Percentiles rank a stretch among this genome's conserved stretches.
phyloP scores from a whole-genome alignment of 1,140 invertebrate genomes.

The Marisa cornuarietis region DNA sequence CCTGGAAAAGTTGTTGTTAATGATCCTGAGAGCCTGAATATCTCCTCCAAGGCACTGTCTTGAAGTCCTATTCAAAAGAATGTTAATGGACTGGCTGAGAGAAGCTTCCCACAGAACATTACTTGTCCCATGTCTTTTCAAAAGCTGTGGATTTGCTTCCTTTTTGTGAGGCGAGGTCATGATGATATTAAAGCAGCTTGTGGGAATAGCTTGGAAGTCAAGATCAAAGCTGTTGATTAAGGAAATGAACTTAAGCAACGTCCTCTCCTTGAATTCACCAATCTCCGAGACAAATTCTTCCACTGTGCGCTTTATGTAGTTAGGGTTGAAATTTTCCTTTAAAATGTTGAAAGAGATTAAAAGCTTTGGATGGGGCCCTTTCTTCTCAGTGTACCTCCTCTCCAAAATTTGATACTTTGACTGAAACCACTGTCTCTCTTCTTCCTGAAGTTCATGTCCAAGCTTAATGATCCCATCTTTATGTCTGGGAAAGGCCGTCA shows the following conservation, averaged over 20 bases:
- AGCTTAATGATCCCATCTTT: conserved; percentile 21
- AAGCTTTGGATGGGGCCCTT: conserved; percentile 37
- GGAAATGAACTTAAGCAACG: conserved; percentile 39
- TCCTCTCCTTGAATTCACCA: conserved; percentile 24
- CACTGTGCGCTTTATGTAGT: conserved; percentile 38
- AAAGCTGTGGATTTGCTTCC: background rate
- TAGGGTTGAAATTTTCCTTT: conserved; percentile 42
- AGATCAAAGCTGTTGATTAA: conserved; percentile 44
- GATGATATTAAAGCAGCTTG: conserved; percentile 36
- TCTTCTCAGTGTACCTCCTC: conserved; percentile 24
- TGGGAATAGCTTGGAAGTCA: conserved; percentile 33
- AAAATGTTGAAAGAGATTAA: conserved; percentile 48
- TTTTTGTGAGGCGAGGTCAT: conserved; percentile 15
- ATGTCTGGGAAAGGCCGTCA: conserved; percentile 16
- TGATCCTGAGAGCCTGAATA: conserved; percentile 29
- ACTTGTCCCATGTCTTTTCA: background rate
- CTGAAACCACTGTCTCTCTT: conserved; percentile 39
- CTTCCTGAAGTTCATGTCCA: conserved; percentile 30
- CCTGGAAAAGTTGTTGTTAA: conserved; percentile 31
- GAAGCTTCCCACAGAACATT: conserved; percentile 35
- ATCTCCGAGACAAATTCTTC: conserved; percentile 35
- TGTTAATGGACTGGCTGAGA: conserved; percentile 33
- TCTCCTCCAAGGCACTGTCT: conserved; percentile 18
- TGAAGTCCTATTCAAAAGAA: conserved; percentile 36
- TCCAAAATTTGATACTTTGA: conserved; percentile 31